Evolutionary conservation across 2,113 vertebrate species (phyloP), one percentile per base, ranked within the genome.

Genomic region (Zapornia atra): DNA sequence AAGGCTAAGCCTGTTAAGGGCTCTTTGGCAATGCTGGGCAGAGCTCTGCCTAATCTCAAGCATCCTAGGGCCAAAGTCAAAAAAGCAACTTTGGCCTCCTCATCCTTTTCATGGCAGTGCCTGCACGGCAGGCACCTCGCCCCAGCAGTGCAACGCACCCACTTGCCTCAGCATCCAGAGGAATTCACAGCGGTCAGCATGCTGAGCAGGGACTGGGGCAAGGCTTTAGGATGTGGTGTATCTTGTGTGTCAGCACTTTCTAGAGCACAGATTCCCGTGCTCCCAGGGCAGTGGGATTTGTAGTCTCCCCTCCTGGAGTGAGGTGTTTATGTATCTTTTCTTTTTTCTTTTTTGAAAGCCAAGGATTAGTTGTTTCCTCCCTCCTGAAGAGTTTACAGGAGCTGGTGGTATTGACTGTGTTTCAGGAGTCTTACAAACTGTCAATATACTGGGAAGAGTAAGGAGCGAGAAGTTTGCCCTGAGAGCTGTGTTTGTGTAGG

Each of bases 1-100:
- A 94, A 73, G 9, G 19, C 89, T 75, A n/a, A 60, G 48, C n/a
- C 84, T 90, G 50, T 50, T 72, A 85, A 91, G 54, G 59, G 56
- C 15, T 69, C 31, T 42, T 54, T 57, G 59, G 51, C 31, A 91
- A 59, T n/a, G 22, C 16, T 16, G 51, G 16, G 34, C 1, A 1
- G 51, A 56, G 72, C 60, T 92, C 69, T 95, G 90, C 38, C 72
- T 93, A 75, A 83, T 83, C 69, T 88, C 86, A 95, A 66, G 76
- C 71, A 90, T 71, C 72, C 69, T 34, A 25, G 7, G 38, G 48
- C 80, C 57, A 64, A 89, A 89, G 77, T 48, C 85, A 86, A 53
- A 88, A 44, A 70, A 53, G 48, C 64, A 60, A 36, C 4, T 51
- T 79, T 44, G 81, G 68, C 56, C 56, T 89, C 87, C 72, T 51